These are phyloP conservation scores for Microtus ochrogaster DNA, from an alignment of 2,113 vertebrate species.

Conservation along the genomic window DNA sequence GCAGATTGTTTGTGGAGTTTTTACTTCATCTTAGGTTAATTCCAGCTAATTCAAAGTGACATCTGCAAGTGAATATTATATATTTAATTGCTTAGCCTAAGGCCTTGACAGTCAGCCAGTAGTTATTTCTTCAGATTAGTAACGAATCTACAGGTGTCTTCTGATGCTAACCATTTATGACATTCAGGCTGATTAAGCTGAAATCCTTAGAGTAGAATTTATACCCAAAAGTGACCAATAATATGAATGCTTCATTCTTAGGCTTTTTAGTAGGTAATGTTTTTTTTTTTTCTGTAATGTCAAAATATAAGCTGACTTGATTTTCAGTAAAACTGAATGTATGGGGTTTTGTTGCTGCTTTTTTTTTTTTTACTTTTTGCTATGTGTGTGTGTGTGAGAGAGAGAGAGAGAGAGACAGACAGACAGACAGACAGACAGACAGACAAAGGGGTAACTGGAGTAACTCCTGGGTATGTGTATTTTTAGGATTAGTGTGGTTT, in stretches of 20 bases:
- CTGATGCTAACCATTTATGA: slow-evolving; percentile 25
- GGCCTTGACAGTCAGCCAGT: not conserved
- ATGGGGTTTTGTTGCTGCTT: not conserved
- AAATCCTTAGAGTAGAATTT: slow-evolving; percentile 45
- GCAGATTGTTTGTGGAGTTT: slow-evolving; percentile 1
- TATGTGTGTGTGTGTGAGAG: too few species aligned
- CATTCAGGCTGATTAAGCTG: slow-evolving; percentile 21
- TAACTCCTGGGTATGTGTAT: slow-evolving; percentile 58
- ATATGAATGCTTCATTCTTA: slow-evolving; percentile 53
- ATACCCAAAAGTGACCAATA: not conserved
- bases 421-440: too few species aligned
- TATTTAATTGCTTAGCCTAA: slow-evolving; percentile 37
- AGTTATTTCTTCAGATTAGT: slow-evolving; percentile 50
- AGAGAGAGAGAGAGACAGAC: too few species aligned
- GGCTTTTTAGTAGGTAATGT: slow-evolving; percentile 64
- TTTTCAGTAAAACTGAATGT: slow-evolving; percentile 59
- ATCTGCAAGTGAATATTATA: slow-evolving; percentile 41
- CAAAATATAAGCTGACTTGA: slow-evolving; percentile 28
- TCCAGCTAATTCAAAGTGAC: slow-evolving; percentile 15
- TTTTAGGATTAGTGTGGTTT: slow-evolving; percentile 70
- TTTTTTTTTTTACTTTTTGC: not conserved
- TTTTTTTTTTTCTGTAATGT: slow-evolving; percentile 36
- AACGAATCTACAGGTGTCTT: slow-evolving; percentile 41
- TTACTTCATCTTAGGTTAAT: slow-evolving; percentile 62
- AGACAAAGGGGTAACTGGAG: not conserved